Base-by-base conservation (phyloP, 1,140 invertebrate genomes). In the Drosophila eugracilis region DNA sequence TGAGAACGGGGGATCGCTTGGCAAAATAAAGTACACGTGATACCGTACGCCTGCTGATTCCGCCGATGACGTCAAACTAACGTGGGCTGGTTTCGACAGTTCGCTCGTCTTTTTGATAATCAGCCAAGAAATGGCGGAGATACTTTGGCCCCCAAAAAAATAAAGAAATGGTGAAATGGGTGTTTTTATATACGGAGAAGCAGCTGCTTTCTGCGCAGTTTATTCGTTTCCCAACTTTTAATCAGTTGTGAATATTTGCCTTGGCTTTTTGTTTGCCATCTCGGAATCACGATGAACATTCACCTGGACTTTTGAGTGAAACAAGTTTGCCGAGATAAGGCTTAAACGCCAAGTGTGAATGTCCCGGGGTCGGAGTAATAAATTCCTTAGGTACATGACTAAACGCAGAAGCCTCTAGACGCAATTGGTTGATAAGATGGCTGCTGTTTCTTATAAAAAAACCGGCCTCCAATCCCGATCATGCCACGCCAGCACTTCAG, bases 41-140 rank as follows among this genome's bases (percentile, higher is more conserved):
- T 50, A 50, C 17, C 32, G 50, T 55, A 17, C 7, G 52, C 52
- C 44, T 34, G 45, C 45, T 45, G 42, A 34, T 42, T 34, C 28
- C 17, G 32, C 21, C 19, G 17, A 59, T 86, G 80, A 86, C 80
- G 80, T 86, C 81, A 86, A 80, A 72, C 57, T 73, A 58, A 42
- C 55, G 55, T 37, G 17, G 42, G 32, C 39, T 44, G 30, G 48
- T 37, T 58, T 32, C 21, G 30, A 19, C n/a, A 22, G 9, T 4
- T 4, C 19, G 24, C 58, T 59, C 62, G 58, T 49, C 22, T 66
- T 75, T 65, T 72, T 76, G 57, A 79, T 55, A 59, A 36, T 28
- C 60, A 39, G 80, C 81, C 66, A 85, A 81, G 32, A 72, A 60
- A 62, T 62, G 34, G 26, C 26, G 32, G 70, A 73, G 17, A 63